Evolutionary conservation across 2,113 vertebrate species (phyloP).

Genomic region (Carassius gibelio): DNA sequence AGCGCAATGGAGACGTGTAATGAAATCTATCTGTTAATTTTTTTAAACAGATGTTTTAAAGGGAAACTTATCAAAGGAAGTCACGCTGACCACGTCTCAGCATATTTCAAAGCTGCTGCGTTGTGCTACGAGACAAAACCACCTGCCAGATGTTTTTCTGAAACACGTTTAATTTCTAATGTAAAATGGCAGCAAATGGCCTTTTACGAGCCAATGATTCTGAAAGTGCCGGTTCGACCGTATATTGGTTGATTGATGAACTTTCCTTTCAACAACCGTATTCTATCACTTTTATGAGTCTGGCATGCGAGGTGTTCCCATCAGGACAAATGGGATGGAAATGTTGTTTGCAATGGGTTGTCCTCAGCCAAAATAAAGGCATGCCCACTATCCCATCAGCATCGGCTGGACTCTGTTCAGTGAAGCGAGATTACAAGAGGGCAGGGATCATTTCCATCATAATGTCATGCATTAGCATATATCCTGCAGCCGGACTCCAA

Average conservation of each 20-base stretch:
- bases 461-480: conserved; percentile 39
- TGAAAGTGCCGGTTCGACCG: conserved; percentile 18
- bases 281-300: conserved; percentile 49
- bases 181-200: conserved; percentile 38
- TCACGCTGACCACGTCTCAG: conserved; percentile 39
- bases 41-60: conserved; percentile 49
- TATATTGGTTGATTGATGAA: conserved; percentile 44
- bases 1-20: conserved; percentile 14
- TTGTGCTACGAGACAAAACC: conserved; percentile 32
- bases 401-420: conserved; percentile 34
- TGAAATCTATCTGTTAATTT: conserved; percentile 34
- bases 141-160: conserved; percentile 30
- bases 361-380: conserved; percentile 28
- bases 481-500: conserved; percentile 31
- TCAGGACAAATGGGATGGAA: conserved; percentile 51
- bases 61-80: conserved; percentile 40
- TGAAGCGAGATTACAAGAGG: conserved; percentile 36
- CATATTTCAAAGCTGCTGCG: conserved; percentile 21
- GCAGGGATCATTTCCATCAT: conserved; percentile 50
- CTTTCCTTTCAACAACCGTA: conserved; percentile 32
- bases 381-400: conserved; percentile 4
- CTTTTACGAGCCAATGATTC: conserved; percentile 48
- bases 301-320: conserved; percentile 5
- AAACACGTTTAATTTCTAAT: conserved; percentile 48
- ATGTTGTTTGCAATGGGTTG: conserved; percentile 43